These are phyloP conservation scores for Drosophila sproati DNA, from an alignment of 1,140 invertebrate genomes.

Conservation along the genomic window DNA sequence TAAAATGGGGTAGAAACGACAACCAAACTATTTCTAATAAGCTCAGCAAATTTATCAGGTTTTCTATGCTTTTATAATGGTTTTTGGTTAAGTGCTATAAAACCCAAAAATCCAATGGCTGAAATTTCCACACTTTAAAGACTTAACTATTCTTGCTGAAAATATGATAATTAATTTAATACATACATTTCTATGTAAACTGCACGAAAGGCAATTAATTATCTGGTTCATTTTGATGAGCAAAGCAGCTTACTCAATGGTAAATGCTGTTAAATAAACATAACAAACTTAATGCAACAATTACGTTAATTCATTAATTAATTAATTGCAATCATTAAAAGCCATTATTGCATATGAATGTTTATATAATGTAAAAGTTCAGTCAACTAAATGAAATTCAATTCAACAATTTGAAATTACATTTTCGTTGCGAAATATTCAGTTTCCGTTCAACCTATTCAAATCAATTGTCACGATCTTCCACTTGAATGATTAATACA, in stretches of 20 bases:
- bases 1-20: conserved; percentile 2
- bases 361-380: neutral
- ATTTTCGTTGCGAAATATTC: neutral
- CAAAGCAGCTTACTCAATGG: neutral
- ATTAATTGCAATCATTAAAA: too few species aligned
- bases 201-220: neutral
- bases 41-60: conserved; percentile 4
- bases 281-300: neutral
- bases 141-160: neutral
- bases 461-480: conserved; percentile 31
- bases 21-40: conserved; percentile 4
- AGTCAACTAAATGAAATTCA: neutral
- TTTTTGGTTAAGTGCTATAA: neutral
- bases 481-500: conserved; percentile 4
- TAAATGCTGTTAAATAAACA: neutral
- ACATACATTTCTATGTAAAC: neutral
- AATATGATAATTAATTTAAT: neutral
- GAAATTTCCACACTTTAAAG: neutral
- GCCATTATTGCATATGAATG: neutral
- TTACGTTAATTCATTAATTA: neutral
- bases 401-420: neutral
- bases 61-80: neutral
- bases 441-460: conserved; percentile 12
- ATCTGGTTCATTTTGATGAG: neutral
- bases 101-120: conserved; percentile 5